Evolutionary conservation across 2,888 invertebrate species (phyloP).

Genomic region (Chouioia cunea): DNA sequence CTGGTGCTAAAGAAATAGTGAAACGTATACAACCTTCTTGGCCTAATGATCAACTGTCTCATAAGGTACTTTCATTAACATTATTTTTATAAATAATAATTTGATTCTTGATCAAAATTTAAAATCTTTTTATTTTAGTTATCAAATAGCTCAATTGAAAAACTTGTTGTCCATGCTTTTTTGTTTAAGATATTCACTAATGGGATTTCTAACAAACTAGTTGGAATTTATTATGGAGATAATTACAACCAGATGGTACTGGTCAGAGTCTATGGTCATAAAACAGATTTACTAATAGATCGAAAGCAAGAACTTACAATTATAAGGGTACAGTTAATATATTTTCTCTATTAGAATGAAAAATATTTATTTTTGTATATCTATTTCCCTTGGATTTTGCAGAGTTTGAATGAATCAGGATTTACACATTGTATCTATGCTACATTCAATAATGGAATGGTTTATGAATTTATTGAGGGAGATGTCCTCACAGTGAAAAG

Average conservation of each 20-base stretch:
- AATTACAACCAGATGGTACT: slow-evolving; percentile 80
- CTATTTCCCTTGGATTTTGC: slow-evolving; percentile 63
- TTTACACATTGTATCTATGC: slow-evolving; percentile 90
- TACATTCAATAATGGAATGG: slow-evolving; percentile 92
- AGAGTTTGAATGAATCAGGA: slow-evolving; percentile 78
- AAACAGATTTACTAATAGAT: slow-evolving; percentile 93
- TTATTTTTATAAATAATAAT: slow-evolving; percentile 12
- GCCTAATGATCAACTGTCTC: slow-evolving; percentile 75
- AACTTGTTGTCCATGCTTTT: background rate
- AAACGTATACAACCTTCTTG: slow-evolving; percentile 79
- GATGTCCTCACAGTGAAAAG: slow-evolving; percentile 78
- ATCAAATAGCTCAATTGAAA: background rate
- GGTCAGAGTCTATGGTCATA: slow-evolving; percentile 91
- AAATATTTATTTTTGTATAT: slow-evolving; percentile 22
- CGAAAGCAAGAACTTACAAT: slow-evolving; percentile 82
- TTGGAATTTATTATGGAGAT: slow-evolving; percentile 73
- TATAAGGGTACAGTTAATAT: slow-evolving; percentile 56
- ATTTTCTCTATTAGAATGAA: slow-evolving; percentile 1
- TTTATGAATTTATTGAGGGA: slow-evolving; percentile 90
- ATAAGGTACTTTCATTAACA: slow-evolving; percentile 74
- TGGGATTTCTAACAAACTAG: slow-evolving; percentile 93
- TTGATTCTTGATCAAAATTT: background rate
- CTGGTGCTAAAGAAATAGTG: slow-evolving; percentile 78
- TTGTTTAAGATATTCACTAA: slow-evolving; percentile 85
- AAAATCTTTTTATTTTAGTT: slow-evolving; percentile 12